phyloP scores from a whole-genome alignment of 2,888 invertebrate species.

The Macrophya annulata region DNA sequence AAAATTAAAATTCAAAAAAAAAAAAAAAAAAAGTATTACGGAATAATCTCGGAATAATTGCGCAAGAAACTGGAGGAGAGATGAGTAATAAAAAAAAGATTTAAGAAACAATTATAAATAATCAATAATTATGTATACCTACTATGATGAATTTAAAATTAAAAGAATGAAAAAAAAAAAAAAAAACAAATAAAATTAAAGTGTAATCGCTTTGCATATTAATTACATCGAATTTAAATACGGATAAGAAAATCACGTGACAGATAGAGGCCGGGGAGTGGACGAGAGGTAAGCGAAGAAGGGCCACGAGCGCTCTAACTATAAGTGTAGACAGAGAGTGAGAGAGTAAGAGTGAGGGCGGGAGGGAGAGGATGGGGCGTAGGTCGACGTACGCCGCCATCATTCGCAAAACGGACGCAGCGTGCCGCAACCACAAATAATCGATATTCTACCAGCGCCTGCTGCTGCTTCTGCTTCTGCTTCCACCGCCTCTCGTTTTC shows the following conservation, averaged over 20 bases:
- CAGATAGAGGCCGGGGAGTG: not conserved
- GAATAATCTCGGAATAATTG: too few species aligned
- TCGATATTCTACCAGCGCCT: constrained; percentile 74
- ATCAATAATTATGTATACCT: not conserved
- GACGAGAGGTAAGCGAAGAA: not conserved
- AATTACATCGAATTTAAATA: not conserved
- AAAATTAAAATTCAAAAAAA: too few species aligned
- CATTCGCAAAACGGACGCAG: constrained; percentile 62
- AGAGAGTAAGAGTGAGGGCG: not conserved
- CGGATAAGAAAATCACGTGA: not conserved
- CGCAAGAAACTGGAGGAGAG: too few species aligned
- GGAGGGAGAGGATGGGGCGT: constrained; percentile 38
- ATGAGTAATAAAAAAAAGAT: not conserved
- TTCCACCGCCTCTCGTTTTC: constrained; percentile 19
- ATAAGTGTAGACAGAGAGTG: constrained; percentile 17
- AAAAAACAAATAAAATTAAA: not conserved
- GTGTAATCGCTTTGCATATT: not conserved
- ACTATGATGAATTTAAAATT: not conserved
- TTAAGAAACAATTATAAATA: not conserved
- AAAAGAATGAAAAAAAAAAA: too few species aligned
- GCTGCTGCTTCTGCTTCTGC: constrained; percentile 28
- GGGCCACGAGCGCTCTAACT: not conserved
- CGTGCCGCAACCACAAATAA: constrained; percentile 71
- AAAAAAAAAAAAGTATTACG: too few species aligned
- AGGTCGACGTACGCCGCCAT: constrained; percentile 54